phyloP scores from a whole-genome alignment of 2,888 invertebrate genomes.

The Netelia melanura region DNA sequence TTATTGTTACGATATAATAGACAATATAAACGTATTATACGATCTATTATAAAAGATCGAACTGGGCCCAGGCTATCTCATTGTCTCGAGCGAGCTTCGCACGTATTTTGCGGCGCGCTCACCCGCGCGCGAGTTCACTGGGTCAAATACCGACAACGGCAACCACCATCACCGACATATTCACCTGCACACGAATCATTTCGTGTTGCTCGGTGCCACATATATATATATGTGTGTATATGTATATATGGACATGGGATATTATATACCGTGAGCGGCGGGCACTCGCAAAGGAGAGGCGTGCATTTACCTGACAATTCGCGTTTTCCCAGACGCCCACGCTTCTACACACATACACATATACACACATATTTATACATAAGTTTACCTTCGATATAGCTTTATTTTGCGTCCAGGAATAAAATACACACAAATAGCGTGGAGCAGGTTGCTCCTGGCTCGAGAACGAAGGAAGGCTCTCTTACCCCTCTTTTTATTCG shows the following conservation, averaged over 20 bases:
- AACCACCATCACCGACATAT: conserved; percentile 4
- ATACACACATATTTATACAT: background rate
- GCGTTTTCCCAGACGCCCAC: conserved; percentile 67
- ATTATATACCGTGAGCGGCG: background rate
- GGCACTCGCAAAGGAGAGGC: conserved; percentile 42
- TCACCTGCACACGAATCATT: conserved; percentile 52
- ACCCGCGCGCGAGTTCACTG: conserved; percentile 62
- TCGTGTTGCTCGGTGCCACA: conserved; percentile 23
- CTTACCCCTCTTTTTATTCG: conserved; percentile 38
- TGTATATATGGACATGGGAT: conserved; percentile 16
- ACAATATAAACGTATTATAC: conserved; percentile 22
- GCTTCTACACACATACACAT: conserved; percentile 26
- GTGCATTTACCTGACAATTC: conserved; percentile 65
- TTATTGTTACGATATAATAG: conserved; percentile 12
- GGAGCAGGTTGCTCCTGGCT: conserved; percentile 55
- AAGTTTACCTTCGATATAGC: conserved; percentile 35
- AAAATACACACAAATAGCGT: conserved; percentile 27
- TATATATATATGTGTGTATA: background rate
- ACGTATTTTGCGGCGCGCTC: conserved; percentile 58
- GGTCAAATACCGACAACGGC: conserved; percentile 65
- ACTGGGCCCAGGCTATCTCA: conserved; percentile 66
- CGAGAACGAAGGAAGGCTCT: background rate
- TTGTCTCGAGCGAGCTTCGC: conserved; percentile 64
- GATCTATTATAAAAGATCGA: conserved; percentile 53
- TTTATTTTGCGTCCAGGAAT: conserved; percentile 47